Base-by-base conservation (phyloP, 2,888 invertebrate species). In the Eristalinus aeneus region DNA sequence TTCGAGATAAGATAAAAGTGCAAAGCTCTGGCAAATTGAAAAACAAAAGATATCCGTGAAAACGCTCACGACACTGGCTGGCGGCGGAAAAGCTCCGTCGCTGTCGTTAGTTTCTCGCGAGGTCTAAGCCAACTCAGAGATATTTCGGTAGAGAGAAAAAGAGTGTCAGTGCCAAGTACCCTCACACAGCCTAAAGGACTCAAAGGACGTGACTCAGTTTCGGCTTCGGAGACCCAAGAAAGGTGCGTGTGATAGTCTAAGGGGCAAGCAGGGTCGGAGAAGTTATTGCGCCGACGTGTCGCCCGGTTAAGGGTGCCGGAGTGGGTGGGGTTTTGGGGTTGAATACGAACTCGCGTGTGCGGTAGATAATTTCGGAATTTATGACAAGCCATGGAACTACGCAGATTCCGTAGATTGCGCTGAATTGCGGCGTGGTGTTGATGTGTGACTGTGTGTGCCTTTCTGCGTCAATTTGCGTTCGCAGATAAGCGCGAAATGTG, bases 1-100 rank as follows among this genome's bases (percentile, higher is more conserved):
- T 58, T 65, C 34, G 64, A 72, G 79, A 79, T 79, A 79, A 79
- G 79, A 79, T 79, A 79, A 79, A 54, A 73, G 46, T 53, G 32
- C 54, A 73, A 79, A 73, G 79, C 79, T 79, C 54, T 67, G 79
- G 53, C 79, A 79, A 72, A 72, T 79, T 79, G 60, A 36, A 67
- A 64, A 46, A 36, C 34, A n/a, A 69, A 78, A 78, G 56, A 23
- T 36, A 46, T 60, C 54, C 60, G 65, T 32, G 31, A 72, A 72
- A 54, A 46, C 34, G 32, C 54, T 68, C 68, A 61, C 54, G 61
- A 53, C 67, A 46, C 20, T 23, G 32, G 11, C 69, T 46, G 5
- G 53, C 16, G 23, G 64, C 4, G 20, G 32, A 73, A 79, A 79
- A 79, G 79, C 79, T 73, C 54, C 58, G 34, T n/a, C 16, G 63